These are phyloP conservation scores for Bergia sp. DNA, from an alignment of 92 coral and sea anemone species.

Conservation along the genomic window DNA sequence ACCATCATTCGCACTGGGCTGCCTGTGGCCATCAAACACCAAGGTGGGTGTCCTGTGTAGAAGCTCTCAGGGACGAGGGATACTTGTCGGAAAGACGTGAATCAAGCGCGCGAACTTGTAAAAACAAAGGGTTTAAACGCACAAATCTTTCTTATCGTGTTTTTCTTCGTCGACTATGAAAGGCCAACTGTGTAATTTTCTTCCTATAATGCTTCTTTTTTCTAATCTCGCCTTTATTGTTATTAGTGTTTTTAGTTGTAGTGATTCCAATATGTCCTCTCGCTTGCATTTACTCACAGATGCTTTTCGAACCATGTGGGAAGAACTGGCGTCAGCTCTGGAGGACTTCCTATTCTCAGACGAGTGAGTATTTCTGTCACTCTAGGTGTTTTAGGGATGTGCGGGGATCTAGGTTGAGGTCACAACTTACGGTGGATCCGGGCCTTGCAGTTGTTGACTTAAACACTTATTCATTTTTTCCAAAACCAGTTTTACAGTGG, in stretches of 20 bases:
- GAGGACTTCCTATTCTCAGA: slow-evolving; percentile 96
- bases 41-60: slow-evolving; percentile 57
- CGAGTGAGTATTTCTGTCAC: slow-evolving; percentile 66
- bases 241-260: not conserved
- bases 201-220: too few relatives aligned
- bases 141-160: too few relatives aligned
- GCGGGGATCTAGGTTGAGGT: not conserved
- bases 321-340: slow-evolving; percentile 86
- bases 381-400: not conserved
- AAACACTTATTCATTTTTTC: too few relatives aligned
- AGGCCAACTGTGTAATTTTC: too few relatives aligned
- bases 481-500: too few relatives aligned
- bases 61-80: not conserved
- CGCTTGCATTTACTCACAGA: slow-evolving; percentile 53
- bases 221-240: not conserved
- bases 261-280: not conserved
- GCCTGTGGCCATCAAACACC: slow-evolving; percentile 82
- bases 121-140: too few relatives aligned
- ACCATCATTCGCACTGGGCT: slow-evolving; percentile 79
- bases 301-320: slow-evolving; percentile 97
- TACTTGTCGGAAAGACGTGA: too few relatives aligned
- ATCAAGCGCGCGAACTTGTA: too few relatives aligned
- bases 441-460: too few relatives aligned
- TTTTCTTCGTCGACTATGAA: too few relatives aligned
- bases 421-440: too few relatives aligned